Evolutionary conservation across 2,797 vertebrate species (phyloP).

Genomic region (Molossus molossus): DNA sequence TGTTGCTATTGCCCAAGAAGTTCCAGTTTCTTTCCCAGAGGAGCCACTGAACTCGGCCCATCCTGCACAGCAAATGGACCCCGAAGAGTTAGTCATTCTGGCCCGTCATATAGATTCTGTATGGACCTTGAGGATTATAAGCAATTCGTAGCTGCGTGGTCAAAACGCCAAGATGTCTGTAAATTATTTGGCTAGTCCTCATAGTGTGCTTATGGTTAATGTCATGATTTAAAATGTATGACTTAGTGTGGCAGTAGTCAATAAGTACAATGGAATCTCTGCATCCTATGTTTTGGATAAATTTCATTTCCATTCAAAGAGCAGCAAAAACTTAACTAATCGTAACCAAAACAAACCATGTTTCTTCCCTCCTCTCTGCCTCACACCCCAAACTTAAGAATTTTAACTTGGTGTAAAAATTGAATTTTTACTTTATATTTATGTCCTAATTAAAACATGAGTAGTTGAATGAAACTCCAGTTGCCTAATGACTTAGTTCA

Average conservation of each 20-base stretch:
- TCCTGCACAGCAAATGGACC: conserved; percentile 57
- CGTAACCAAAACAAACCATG: conserved; percentile 24
- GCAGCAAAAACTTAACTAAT: conserved; percentile 28
- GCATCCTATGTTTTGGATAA: conserved; percentile 38
- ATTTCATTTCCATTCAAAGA: conserved; percentile 35
- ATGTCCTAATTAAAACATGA: conserved; percentile 65
- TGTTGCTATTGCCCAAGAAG: conserved; percentile 27
- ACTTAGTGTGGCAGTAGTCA: conserved; percentile 61
- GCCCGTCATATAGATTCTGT: neutral
- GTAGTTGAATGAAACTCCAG: conserved; percentile 25
- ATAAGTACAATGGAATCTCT: conserved; percentile 24
- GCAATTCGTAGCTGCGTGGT: conserved; percentile 46
- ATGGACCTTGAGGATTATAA: conserved; percentile 48
- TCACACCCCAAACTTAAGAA: neutral
- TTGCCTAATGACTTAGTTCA: conserved; percentile 40
- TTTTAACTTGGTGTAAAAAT: conserved; percentile 52
- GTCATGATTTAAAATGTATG: conserved; percentile 64
- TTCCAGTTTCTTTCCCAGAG: conserved; percentile 49
- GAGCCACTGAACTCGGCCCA: conserved; percentile 20
- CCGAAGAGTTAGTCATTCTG: conserved; percentile 26
- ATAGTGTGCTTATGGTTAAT: conserved; percentile 45
- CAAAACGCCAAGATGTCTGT: conserved; percentile 67
- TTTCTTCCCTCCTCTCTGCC: conserved; percentile 10
- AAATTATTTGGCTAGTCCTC: conserved; percentile 73
- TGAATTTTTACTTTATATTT: conserved; percentile 61